Base-by-base conservation (phyloP, 37 sponge, comb jelly and placozoan genomes). In the Chondrilla cf. caribensis region DNA sequence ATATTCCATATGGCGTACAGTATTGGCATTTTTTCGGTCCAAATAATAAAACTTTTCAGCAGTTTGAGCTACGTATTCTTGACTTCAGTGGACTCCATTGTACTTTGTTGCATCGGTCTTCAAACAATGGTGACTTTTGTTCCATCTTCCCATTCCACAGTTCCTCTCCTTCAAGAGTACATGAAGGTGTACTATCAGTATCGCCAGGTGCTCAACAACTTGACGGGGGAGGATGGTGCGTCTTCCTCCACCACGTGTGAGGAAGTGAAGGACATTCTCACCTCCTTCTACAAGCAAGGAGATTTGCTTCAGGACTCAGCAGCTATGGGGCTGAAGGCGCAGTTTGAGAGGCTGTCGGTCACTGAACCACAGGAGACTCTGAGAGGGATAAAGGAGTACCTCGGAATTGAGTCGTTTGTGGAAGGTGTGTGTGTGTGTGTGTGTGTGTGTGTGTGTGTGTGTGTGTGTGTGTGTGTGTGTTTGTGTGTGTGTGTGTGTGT, bases 331-430 rank as follows among this genome's bases (percentile, higher is more conserved):
- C 25, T 73, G 76, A 73, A 73, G 58, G 35, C 81, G 0, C 43
- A 79, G 38, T 32, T 89, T 41, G 86, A 85, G 68, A 62, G 55
- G 0, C 60, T 89, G 29, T 70, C 62, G 7, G 38, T 81, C 71
- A 15, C 47, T 1, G 38, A 77, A 15, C 86, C 90, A 15, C 41
- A 70, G n/a, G 83, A 89, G 26, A 77, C 78, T 3, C 79, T 89
- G 11, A 22, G 32, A 17, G 83, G 86, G 3, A 82, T 89, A 28
- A 89, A 42, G 67, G 79, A 79, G 28, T 89, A 81, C 75, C 66
- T 89, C 32, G 86, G 47, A 26, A 59, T 85, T 19, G 64, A 54
- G 22, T 60, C 25, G 35, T 89, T 89, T 58, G 43, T 60, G 26
- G 78, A 84, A 84, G 89, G 89, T 88, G 26, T 44, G 47, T 66